Evolutionary conservation across 2,888 invertebrate genomes (phyloP).

Genomic region (Mechanitis messenoides): DNA sequence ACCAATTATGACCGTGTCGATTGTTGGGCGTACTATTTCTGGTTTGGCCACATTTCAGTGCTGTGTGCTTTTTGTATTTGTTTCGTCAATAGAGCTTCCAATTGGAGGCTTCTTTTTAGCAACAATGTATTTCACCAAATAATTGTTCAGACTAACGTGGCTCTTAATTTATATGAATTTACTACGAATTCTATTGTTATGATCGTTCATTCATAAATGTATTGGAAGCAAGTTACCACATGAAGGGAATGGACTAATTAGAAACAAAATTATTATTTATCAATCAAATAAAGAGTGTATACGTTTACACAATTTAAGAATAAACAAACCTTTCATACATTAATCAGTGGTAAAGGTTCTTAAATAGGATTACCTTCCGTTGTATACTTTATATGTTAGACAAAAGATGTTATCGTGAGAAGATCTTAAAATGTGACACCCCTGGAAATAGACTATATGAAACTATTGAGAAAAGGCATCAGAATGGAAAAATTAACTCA

Average conservation of each 20-base stretch:
- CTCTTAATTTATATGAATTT: constrained; percentile 11
- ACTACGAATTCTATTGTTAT: constrained; percentile 5
- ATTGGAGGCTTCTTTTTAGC: constrained; percentile 19
- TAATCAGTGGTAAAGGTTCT: constrained; percentile 5
- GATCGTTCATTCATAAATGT: constrained; percentile 1
- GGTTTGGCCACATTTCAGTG: constrained; percentile 29
- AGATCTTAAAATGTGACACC: constrained; percentile 43
- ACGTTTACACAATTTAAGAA: not conserved
- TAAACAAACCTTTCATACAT: not conserved
- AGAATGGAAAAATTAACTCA: constrained; percentile 69
- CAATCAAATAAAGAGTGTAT: not conserved
- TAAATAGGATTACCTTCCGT: constrained; percentile 9
- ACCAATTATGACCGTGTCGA: constrained; percentile 57
- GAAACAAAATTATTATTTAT: not conserved
- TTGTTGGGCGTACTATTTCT: constrained; percentile 32
- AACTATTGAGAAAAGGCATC: constrained; percentile 61
- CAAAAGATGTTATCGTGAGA: constrained; percentile 47
- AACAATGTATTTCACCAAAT: constrained; percentile 15
- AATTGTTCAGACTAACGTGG: constrained; percentile 10
- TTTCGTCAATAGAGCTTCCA: constrained; percentile 19
- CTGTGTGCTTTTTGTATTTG: constrained; percentile 18
- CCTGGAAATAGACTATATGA: constrained; percentile 49
- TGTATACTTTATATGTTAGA: constrained; percentile 10
- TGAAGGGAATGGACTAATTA: not conserved
- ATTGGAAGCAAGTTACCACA: not conserved